Conservation (phyloP, 1,140 invertebrate species). For the Pachyrhynchus sulphureomaculatus region DNA sequence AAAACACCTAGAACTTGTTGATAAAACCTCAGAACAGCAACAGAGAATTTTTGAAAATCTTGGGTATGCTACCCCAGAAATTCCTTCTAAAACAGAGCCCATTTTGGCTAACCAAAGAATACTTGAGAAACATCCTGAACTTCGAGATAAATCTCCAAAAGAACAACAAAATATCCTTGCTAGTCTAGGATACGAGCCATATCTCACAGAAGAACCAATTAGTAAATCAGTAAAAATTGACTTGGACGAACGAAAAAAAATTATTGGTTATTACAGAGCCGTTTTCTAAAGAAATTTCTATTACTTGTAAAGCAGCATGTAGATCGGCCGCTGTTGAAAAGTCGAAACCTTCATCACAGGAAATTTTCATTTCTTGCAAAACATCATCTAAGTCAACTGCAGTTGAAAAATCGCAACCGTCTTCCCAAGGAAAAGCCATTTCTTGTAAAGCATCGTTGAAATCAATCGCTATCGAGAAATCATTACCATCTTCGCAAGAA, state of each 20-base stretch:
- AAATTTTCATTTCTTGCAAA: background rate
- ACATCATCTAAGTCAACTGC: background rate
- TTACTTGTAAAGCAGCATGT: slow-evolving; percentile 3
- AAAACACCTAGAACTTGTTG: slow-evolving; percentile 12
- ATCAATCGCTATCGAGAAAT: too few species aligned
- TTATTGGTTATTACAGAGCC: background rate
- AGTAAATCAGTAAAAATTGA: too few species aligned
- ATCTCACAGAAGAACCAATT: background rate
- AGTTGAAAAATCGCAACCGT: background rate
- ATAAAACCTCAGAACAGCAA: slow-evolving; percentile 1
- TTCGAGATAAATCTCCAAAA: background rate
- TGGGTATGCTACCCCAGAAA: background rate
- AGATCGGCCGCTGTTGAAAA: background rate
- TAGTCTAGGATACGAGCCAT: background rate
- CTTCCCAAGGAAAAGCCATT: too few species aligned
- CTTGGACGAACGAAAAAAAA: background rate
- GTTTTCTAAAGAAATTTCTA: background rate
- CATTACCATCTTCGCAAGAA: background rate
- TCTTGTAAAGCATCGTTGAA: too few species aligned
- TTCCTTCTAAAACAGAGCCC: background rate
- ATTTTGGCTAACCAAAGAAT: too few species aligned
- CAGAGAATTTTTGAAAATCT: slow-evolving; percentile 7
- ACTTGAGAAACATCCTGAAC: slow-evolving; percentile 7
- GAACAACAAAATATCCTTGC: slow-evolving; percentile 3
- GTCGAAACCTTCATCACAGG: background rate